These are phyloP conservation scores for Globia sparganii DNA, from an alignment of 2,888 invertebrate genomes.

Conservation along the genomic window DNA sequence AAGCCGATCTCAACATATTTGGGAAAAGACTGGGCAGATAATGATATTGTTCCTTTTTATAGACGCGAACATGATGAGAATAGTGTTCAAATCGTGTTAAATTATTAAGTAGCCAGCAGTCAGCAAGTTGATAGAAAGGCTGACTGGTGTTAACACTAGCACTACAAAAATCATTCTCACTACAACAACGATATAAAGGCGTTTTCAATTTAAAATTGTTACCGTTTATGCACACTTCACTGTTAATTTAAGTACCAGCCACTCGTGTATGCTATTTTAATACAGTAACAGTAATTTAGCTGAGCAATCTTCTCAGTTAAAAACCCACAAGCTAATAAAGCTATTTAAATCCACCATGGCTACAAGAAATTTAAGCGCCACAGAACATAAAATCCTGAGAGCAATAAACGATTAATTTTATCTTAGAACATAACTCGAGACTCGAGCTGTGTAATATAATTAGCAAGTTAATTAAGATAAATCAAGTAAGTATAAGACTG, in stretches of 20 bases:
- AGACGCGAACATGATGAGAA: background rate
- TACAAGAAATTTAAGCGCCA: constrained; percentile 23
- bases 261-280: background rate
- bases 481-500: background rate
- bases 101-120: background rate
- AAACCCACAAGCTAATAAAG: constrained; percentile 16
- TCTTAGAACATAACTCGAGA: constrained; percentile 25
- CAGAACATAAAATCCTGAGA: constrained; percentile 26
- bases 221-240: background rate
- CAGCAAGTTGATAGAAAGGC: background rate
- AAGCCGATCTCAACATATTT: too few species aligned
- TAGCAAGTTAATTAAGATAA: constrained; percentile 11
- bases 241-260: background rate
- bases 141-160: background rate
- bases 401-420: constrained; percentile 27
- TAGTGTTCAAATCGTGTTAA: background rate
- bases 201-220: too few species aligned
- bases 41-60: too few species aligned
- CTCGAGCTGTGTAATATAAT: constrained; percentile 3
- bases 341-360: constrained; percentile 9
- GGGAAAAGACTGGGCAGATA: too few species aligned
- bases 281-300: background rate
- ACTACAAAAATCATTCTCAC: background rate
- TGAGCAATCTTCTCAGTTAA: background rate
- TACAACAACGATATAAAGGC: background rate